Evolutionary conservation across 2,888 invertebrate genomes (phyloP), one percentile per base, ranked within the genome.

Genomic region (Ceramica pisi): DNA sequence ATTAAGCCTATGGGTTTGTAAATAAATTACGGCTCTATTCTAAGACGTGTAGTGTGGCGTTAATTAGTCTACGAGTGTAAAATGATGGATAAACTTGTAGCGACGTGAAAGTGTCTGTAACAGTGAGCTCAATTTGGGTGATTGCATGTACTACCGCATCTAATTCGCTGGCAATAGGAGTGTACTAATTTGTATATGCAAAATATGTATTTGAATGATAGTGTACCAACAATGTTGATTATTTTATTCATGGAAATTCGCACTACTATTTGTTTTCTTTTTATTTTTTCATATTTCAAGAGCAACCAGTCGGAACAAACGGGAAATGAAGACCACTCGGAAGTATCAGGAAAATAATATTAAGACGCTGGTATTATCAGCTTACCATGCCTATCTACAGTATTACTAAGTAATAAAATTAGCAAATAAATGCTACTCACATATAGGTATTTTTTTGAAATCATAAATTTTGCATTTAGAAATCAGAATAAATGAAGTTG

Each of bases 1-100:
- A 81, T 64, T 19, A 67, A 65, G 38, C 44, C 8, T 16, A 66
- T 44, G 26, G 16, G 26, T 63, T 62, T 51, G 48, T 66, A 63
- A 69, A 70, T 62, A 70, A 77, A 67, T 78, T 67, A 67, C 16
- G 50, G 4, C n/a, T 26, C 46, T 44, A 44, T 69, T 66, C 41
- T 55, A 56, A 67, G 65, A 59, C 44, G 23, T 46, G 38, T 55
- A 35, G 57, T 21, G 23, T 26, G n/a, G 21, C 62, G 65, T 78
- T 75, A 81, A 84, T 82, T 84, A 72, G 71, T 67, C 44, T 38
- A 12, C n/a, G 16, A 65, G 46, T 63, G 65, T 67, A 69, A 64
- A 76, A 82, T 74, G 67, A 78, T 82, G 38, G 55, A 68, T 60
- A 66, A 82, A 81, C 69, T 74, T 31, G 59, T 16, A 46, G 44